phyloP scores from a whole-genome alignment of 2,113 vertebrate genomes.

The Chitala chitala region DNA sequence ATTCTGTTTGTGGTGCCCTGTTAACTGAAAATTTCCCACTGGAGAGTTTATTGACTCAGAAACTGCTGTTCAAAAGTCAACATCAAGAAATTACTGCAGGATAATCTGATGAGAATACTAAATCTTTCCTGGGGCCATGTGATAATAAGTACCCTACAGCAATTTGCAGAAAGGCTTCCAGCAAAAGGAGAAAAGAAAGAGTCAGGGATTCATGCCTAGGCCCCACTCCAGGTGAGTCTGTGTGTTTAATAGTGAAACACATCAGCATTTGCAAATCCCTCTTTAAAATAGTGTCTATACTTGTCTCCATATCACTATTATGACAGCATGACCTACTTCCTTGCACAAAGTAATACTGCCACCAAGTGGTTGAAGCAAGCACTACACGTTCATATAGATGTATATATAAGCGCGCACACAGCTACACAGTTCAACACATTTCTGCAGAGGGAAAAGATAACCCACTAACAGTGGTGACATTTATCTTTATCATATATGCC shows the following conservation, averaged over 20 bases:
- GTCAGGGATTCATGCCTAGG: neutral
- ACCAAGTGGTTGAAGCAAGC: conserved; percentile 25
- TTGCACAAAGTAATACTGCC: conserved; percentile 26
- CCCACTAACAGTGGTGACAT: too few species aligned
- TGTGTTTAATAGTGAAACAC: neutral
- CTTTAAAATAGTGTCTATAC: neutral
- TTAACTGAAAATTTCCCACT: neutral
- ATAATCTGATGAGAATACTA: conserved; percentile 4
- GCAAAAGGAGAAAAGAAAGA: neutral
- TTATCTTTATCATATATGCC: too few species aligned
- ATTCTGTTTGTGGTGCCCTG: neutral
- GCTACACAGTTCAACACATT: too few species aligned
- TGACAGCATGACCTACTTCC: neutral
- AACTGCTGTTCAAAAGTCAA: neutral
- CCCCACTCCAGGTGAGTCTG: neutral
- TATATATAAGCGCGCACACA: too few species aligned
- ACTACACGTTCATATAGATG: too few species aligned
- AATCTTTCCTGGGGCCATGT: neutral
- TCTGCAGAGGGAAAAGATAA: too few species aligned
- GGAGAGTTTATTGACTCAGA: neutral
- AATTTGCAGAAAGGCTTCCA: too few species aligned
- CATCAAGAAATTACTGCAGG: neutral
- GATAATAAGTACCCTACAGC: neutral
- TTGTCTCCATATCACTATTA: neutral
- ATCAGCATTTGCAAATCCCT: neutral